A percentile compares a stretch with the other conserved stretches of the same genome.
Evolutionary conservation across 2,888 invertebrate species (phyloP).

Genomic region (Didymodactylos carnosus): DNA sequence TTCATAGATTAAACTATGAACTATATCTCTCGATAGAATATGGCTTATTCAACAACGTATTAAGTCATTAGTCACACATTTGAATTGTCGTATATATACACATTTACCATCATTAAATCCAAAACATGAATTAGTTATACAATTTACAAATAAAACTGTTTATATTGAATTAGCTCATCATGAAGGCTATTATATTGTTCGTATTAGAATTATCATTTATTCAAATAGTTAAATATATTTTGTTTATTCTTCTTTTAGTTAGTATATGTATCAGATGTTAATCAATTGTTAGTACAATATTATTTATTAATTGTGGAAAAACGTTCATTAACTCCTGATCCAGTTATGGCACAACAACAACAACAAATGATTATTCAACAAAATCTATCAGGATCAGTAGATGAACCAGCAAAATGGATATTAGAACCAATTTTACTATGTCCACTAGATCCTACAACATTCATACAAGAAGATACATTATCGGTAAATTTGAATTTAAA

Average conservation of each 20-base stretch:
- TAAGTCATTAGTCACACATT: background rate
- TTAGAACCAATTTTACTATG: background rate
- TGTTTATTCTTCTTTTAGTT: background rate
- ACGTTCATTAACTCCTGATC: background rate
- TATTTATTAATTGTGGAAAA: background rate
- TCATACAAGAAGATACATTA: background rate
- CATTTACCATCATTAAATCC: background rate
- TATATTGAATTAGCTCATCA: background rate
- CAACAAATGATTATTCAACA: background rate
- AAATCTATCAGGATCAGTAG: no score
- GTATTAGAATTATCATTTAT: background rate
- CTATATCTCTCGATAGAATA: background rate
- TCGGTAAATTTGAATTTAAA: no score
- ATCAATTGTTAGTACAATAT: background rate
- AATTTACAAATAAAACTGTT: background rate
- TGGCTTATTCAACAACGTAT: background rate
- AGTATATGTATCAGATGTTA: background rate
- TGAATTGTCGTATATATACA: background rate
- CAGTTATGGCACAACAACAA: background rate
- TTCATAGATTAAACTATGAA: background rate
- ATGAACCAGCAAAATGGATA: background rate
- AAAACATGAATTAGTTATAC: background rate
- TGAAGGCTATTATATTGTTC: background rate
- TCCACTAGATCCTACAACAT: background rate
- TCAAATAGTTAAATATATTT: background rate